These are phyloP conservation scores for Peribatodes rhomboidaria DNA, from an alignment of 2,888 invertebrate species.

Conservation along the genomic window DNA sequence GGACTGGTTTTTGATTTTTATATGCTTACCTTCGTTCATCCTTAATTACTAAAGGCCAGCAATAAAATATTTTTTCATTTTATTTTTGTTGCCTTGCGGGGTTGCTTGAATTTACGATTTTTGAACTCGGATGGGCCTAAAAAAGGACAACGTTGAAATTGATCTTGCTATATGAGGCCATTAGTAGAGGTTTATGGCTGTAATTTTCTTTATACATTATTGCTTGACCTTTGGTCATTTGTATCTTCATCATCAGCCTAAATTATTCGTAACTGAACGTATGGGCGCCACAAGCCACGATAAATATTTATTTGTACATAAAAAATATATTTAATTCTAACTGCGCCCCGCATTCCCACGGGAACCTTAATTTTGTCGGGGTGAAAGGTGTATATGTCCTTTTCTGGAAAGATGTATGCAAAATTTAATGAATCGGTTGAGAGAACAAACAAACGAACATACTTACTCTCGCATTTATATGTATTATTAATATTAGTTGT, in stretches of 20 bases:
- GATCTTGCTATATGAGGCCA: not conserved
- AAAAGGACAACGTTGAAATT: conserved; percentile 4
- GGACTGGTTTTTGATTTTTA: not conserved
- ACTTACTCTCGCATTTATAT: no score
- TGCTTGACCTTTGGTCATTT: conserved; percentile 6
- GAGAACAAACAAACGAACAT: no score
- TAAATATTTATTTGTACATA: no score
- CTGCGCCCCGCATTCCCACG: no score
- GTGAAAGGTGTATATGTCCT: no score
- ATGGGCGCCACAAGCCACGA: no score
- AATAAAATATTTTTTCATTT: conserved; percentile 2
- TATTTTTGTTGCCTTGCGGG: not conserved
- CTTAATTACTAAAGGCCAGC: not conserved
- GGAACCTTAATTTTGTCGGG: no score
- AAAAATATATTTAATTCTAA: no score
- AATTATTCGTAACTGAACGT: no score
- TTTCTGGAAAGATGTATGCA: no score
- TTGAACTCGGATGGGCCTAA: not conserved
- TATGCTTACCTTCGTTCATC: not conserved
- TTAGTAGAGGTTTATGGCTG: not conserved
- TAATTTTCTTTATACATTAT: conserved; percentile 2
- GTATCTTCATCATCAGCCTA: not conserved
- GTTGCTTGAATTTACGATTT: conserved; percentile 15
- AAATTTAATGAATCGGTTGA: no score
- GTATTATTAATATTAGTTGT: no score